Evolutionary conservation across 1,140 invertebrate genomes (phyloP).

Genomic region (Tachypleus tridentatus): DNA sequence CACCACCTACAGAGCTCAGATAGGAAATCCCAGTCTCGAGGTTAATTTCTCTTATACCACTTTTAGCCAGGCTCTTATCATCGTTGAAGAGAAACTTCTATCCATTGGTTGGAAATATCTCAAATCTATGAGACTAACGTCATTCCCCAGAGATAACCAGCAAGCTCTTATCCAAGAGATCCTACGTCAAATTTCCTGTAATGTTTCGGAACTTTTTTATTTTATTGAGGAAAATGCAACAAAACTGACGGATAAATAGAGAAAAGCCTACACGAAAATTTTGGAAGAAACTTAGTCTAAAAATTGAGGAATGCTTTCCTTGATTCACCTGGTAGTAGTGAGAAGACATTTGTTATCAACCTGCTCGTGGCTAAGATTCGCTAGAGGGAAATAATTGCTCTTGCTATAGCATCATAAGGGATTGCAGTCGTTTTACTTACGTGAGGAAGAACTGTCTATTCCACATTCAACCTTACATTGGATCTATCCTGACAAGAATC

Average conservation of each 20-base stretch:
- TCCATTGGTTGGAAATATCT: slow-evolving; percentile 6
- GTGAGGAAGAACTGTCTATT: slow-evolving; percentile 41
- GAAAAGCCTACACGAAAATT: too few relatives aligned
- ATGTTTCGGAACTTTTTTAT: neutral
- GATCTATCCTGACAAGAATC: slow-evolving; percentile 23
- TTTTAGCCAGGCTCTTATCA: slow-evolving; percentile 14
- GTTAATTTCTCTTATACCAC: slow-evolving; percentile 1
- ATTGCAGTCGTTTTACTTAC: slow-evolving; percentile 41
- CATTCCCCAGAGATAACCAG: neutral
- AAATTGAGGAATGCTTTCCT: slow-evolving; percentile 18
- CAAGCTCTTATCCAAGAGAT: neutral
- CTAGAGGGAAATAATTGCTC: slow-evolving; percentile 25
- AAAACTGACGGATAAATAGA: slow-evolving; percentile 4
- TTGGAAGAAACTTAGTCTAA: slow-evolving; percentile 17
- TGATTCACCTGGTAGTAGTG: slow-evolving; percentile 26
- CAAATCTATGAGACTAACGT: slow-evolving; percentile 2
- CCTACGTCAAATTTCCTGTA: neutral
- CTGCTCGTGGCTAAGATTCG: slow-evolving; percentile 12
- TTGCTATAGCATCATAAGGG: slow-evolving; percentile 40
- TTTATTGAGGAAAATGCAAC: neutral
- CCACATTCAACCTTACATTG: slow-evolving; percentile 36
- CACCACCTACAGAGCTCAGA: neutral
- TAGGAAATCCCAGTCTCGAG: slow-evolving; percentile 2
- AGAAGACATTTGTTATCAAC: slow-evolving; percentile 30
- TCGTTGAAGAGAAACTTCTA: slow-evolving; percentile 13